Evolutionary conservation across 2,888 invertebrate genomes (phyloP), one percentile per base, ranked within the genome.

Genomic region (Aporophyla nigra): DNA sequence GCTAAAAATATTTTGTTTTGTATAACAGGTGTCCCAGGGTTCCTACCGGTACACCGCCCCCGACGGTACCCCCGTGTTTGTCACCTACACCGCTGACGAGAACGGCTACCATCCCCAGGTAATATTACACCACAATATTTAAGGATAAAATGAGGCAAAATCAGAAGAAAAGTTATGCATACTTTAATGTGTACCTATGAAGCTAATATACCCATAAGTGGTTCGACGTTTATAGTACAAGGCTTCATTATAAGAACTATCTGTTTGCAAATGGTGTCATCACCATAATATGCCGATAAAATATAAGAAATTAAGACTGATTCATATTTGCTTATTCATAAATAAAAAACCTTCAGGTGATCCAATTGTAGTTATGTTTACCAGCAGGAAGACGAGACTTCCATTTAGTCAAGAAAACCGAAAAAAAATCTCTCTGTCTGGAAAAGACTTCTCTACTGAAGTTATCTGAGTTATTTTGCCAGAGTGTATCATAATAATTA

Each of bases 81-180:
- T 98, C 66, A 93, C 94, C 54, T 98, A 98, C 93, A 90, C 96
- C 71, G 98, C 98, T 85, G 97, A 98, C 88, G 98, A 98, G 91
- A 97, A 97, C 84, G 98, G 98, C 66, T 98, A 97, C 96, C 97
- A 97, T 77, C 97, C 98, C 40, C 94, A 96, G 92, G 97, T 94
- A 89, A 78, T 94, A 89, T 77, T 49, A 67, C n/a, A 66, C 1
- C 43, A 43, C 27, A 49, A 56, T 27, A 71, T 24, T 74, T 21
- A 40, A 70, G 14, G 62, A 5, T 71, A 51, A 65, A 27, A 54
- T 10, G 12, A 33, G n/a, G 46, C 33, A 63, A 43, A 6, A 43
- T 46, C 9, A 2, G 9, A 71, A 72, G 0, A 14, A 5, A 21
- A 53, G 5, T 51, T 10, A 43, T 19, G n/a, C 21, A 63, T 16